phyloP scores from a whole-genome alignment of 2,797 vertebrate species.

The Cheracebus regulus region DNA sequence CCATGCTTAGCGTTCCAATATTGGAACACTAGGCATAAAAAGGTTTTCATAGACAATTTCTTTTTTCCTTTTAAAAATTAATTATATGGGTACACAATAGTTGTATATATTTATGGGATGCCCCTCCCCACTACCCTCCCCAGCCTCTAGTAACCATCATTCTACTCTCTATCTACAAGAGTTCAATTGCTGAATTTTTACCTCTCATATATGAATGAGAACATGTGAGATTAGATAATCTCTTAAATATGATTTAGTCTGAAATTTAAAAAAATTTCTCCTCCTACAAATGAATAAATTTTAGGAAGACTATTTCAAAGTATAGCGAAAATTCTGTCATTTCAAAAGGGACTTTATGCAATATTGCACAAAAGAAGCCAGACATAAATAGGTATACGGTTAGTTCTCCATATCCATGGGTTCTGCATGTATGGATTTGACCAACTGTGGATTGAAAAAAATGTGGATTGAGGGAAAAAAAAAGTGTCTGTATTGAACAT shows the following conservation, averaged over 20 bases:
- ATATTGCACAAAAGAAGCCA: background rate
- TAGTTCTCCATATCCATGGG: background rate
- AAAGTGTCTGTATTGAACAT: background rate
- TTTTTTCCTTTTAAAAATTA: too few species aligned
- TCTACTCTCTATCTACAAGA: too few species aligned
- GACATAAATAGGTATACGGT: background rate
- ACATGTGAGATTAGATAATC: background rate
- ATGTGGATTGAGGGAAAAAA: background rate
- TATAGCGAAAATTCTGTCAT: slow-evolving; percentile 32
- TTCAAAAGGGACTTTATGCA: background rate
- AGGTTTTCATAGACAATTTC: too few species aligned
- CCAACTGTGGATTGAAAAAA: background rate
- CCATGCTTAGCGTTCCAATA: too few species aligned
- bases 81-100: too few species aligned
- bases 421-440: background rate
- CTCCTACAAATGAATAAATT: slow-evolving; percentile 26
- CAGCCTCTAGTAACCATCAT: too few species aligned
- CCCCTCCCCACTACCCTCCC: too few species aligned
- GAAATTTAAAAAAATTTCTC: background rate
- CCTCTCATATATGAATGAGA: too few species aligned
- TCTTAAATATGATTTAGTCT: background rate
- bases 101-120: too few species aligned
- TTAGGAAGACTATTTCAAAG: slow-evolving; percentile 44
- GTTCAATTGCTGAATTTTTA: too few species aligned
- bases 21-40: too few species aligned